phyloP scores from a whole-genome alignment of 1,140 invertebrate species.

The Pararge aegeria region DNA sequence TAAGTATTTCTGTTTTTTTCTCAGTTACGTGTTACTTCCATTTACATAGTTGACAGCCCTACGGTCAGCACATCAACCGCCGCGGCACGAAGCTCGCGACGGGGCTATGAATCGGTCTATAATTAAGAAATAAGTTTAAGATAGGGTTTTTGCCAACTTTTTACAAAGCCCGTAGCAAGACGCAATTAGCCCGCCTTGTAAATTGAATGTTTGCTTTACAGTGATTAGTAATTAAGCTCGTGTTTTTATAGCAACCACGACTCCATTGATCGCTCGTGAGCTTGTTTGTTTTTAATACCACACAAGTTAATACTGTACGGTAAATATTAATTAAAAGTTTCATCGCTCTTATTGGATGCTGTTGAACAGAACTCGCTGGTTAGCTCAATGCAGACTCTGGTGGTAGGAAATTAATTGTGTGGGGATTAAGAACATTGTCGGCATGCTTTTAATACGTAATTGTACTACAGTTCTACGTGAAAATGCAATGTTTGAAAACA shows the following conservation, averaged over 20 bases:
- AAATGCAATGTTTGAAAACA: background rate
- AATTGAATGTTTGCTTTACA: slow-evolving; percentile 79
- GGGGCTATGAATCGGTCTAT: slow-evolving; percentile 74
- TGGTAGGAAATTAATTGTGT: slow-evolving; percentile 12
- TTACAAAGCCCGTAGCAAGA: slow-evolving; percentile 67
- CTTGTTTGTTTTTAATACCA: slow-evolving; percentile 53
- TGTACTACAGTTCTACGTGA: background rate
- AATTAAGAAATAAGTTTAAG: slow-evolving; percentile 79
- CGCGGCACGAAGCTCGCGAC: slow-evolving; percentile 52
- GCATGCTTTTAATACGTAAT: too few relatives aligned
- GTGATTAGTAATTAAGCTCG: slow-evolving; percentile 76
- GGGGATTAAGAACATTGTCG: background rate
- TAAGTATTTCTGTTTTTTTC: background rate
- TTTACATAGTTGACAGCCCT: background rate
- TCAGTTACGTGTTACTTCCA: too few relatives aligned
- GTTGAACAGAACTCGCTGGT: slow-evolving; percentile 15
- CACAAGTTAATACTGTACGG: slow-evolving; percentile 52
- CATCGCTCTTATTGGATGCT: slow-evolving; percentile 30
- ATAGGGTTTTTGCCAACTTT: slow-evolving; percentile 74
- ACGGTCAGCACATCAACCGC: slow-evolving; percentile 43
- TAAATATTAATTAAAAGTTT: slow-evolving; percentile 59
- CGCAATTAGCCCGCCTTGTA: slow-evolving; percentile 77
- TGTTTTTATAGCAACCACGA: slow-evolving; percentile 62
- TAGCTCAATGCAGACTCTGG: slow-evolving; percentile 10
- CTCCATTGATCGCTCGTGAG: slow-evolving; percentile 54